These are phyloP conservation scores for Clarias laeviceps DNA, from an alignment of 2,797 vertebrate species.

Conservation along the genomic window DNA sequence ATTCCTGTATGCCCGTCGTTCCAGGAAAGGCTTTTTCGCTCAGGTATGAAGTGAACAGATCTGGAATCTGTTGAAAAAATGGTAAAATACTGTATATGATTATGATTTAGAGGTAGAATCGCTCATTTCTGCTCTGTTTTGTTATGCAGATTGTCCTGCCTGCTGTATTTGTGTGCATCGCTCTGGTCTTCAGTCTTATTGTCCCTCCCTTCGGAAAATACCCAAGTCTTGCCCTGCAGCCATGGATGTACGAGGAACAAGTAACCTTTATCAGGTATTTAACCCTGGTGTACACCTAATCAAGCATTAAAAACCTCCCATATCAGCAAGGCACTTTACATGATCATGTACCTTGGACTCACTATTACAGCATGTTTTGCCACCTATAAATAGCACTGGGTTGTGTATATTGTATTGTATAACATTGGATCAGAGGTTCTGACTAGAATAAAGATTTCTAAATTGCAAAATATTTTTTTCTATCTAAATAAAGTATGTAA, in stretches of 20 bases:
- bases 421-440: neutral
- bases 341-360: constrained; percentile 1
- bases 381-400: neutral
- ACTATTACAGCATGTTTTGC: neutral
- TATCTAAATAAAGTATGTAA: neutral
- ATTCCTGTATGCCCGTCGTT: constrained; percentile 90
- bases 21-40: constrained; percentile 95
- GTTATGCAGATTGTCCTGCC: constrained; percentile 90
- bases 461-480: neutral
- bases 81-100: neutral
- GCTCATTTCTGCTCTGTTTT: constrained; percentile 1
- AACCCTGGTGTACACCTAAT: neutral
- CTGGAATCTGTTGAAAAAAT: neutral
- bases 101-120: neutral
- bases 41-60: constrained; percentile 79
- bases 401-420: neutral
- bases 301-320: neutral
- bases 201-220: constrained; percentile 98
- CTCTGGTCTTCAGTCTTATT: constrained; percentile 94
- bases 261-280: constrained; percentile 92
- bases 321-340: constrained; percentile 3
- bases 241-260: constrained; percentile 95
- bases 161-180: constrained; percentile 96
- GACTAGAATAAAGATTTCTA: neutral
- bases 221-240: constrained; percentile 89